Base-by-base conservation (phyloP, 2,113 vertebrate genomes). In the Neomonachus schauinslandi region DNA sequence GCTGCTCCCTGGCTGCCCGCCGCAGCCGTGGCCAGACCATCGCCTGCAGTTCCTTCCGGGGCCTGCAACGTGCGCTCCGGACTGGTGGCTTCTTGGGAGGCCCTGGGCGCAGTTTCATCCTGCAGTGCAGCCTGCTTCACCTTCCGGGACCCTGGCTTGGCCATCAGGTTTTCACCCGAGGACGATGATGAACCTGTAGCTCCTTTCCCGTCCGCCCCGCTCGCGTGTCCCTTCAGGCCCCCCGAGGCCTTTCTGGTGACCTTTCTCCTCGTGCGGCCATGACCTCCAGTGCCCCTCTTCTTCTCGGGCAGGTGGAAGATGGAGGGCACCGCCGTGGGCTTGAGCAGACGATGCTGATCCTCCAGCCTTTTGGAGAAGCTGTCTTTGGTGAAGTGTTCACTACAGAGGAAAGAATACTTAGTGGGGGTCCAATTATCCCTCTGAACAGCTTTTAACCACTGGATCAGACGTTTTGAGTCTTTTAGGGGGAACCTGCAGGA, bases 381-480 rank as follows among this genome's bases (percentile, higher is more conserved):
- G 76, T 99, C 99, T 96, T 99, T 99, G 98, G 99, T 99, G 97
- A 99, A 99, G 42, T 99, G 99, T 67, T 99, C 99, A 0, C 99
- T 99, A 95, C 99, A 99, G 21, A 99, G 99, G 67, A 99, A 99
- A 0, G 99, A 99, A 24, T 99, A 99, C 96, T 99, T 99, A 42
- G 99, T 99, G 24, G 99, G 99, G 24, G 98, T 99, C 99, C 99
- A 99, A 97, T 99, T 99, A 67, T 99, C 99, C 11, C 99, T 98
- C 97, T 99, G 99, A 76, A 99, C 98, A 10, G 99, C 99, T 91
- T 98, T 99, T 26, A 99, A 95, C 99, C 99, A 99, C 97, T 99
- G 99, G 53, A 99, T 97, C 76, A 99, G 96, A 16, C 99, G 99
- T 85, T 99, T 98, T 0, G 99, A 99, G 67, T 99, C 99, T 95